Base-by-base conservation (phyloP, 1,140 invertebrate species). In the Zaprionus vittiger region DNA sequence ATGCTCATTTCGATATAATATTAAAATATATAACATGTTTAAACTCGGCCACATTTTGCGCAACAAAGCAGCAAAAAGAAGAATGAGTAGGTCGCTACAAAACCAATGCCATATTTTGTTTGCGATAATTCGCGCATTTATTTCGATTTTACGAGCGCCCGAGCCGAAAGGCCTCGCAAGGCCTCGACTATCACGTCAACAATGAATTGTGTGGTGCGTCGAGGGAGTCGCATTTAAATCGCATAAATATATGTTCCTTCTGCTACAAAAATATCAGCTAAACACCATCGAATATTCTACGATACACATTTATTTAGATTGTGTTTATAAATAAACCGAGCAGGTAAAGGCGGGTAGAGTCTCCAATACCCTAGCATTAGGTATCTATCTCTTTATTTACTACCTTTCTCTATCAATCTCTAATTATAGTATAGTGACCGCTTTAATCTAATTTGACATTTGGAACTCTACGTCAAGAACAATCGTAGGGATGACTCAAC, bases 1-100 rank as follows among this genome's bases (percentile, higher is more conserved):
- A 89, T 89, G 84, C 81, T 63, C 64, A 69, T 79, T 77, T 82
- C 69, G 62, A 85, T 81, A 72, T 77, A 90, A 79, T 90, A 90
- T 80, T 74, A 63, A 69, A 81, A 64, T 81, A 52, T 52, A 24
- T 14, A 90, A 81, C 85, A 69, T 89, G 79, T 85, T 89, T 79
- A 73, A 90, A 90, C 67, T 70, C 72, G 44, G 64, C 74, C 84
- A 71, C 70, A 76, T 78, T 87, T 83, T 60, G 75, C 83, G 55
- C 81, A 80, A 47, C 63, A 31, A 59, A 41, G 28, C 47, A 41
- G 38, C 24, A 26, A 41, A 41, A 41, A 12, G n/a, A 7, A 44
- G n/a, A 41, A 5, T 15, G 38, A 41, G 26, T 15, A 59, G 11
- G 22, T 34, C 49, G 54, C 55, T 52, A 66, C 37, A 31, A 73